These are phyloP conservation scores for Drosophila rellima DNA, from an alignment of 2,888 invertebrate genomes.

Conservation along the genomic window DNA sequence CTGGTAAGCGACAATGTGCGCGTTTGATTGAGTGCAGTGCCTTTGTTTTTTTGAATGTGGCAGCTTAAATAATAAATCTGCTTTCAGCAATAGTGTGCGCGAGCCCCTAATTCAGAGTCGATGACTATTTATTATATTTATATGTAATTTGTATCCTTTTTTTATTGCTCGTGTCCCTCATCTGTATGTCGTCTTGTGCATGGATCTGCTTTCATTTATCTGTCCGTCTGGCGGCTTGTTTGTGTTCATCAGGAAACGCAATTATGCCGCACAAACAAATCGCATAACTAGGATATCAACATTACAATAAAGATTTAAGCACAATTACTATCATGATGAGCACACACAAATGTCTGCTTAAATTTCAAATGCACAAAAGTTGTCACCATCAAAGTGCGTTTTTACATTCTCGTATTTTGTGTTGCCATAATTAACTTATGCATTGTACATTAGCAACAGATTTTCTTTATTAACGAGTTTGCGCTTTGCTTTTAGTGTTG, in stretches of 20 bases:
- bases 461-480: constrained; percentile 78
- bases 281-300: constrained; percentile 35
- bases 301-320: constrained; percentile 22
- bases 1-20: no score
- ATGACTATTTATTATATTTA: no score
- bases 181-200: constrained; percentile 8
- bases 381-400: constrained; percentile 54
- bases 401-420: constrained; percentile 65
- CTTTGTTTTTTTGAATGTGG: no score
- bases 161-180: constrained; percentile 17
- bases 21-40: no score
- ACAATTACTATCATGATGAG: neutral
- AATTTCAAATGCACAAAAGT: constrained; percentile 61
- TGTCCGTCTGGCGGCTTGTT: constrained; percentile 33
- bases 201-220: constrained; percentile 18
- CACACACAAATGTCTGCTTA: constrained; percentile 34
- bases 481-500: constrained; percentile 53
- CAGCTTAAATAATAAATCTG: no score
- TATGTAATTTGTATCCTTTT: constrained; percentile 62
- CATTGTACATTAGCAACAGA: constrained; percentile 79
- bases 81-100: no score
- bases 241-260: constrained; percentile 59
- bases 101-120: no score
- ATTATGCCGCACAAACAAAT: constrained; percentile 54
- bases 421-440: constrained; percentile 74